Conservation (phyloP, 2,113 vertebrate species). For the Onychostruthus taczanowskii region DNA sequence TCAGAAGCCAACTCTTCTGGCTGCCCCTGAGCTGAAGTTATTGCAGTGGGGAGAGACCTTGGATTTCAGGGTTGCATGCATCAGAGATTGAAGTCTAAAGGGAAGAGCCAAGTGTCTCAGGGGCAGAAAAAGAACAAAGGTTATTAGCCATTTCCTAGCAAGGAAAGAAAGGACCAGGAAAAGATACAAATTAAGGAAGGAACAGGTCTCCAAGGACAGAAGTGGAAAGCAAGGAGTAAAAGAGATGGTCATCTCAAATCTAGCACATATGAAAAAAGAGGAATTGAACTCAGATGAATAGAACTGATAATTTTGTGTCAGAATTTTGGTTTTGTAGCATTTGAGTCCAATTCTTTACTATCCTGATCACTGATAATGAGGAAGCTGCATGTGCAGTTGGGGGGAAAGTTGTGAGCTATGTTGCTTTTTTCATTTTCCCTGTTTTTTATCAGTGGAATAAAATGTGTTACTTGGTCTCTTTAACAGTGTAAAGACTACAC, state of each 20-base stretch:
- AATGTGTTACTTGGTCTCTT: neutral
- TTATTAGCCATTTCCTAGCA: neutral
- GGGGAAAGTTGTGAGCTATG: rapidly evolving
- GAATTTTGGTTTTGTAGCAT: neutral
- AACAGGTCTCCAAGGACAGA: neutral
- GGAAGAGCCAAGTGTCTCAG: neutral
- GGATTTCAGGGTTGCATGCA: rapidly evolving
- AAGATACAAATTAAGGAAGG: neutral
- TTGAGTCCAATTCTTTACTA: neutral
- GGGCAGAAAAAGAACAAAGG: neutral
- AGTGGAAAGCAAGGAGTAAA: neutral
- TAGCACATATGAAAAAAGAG: neutral
- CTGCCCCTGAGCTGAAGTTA: neutral
- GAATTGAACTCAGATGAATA: neutral
- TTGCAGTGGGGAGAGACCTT: neutral
- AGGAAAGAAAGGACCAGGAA: neutral
- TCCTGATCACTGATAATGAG: neutral
- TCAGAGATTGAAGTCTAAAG: neutral
- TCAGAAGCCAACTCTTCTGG: neutral
- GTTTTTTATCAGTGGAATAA: neutral
- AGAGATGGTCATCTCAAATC: neutral
- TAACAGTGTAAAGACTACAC: neutral
- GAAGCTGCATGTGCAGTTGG: rapidly evolving
- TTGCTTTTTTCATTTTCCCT: neutral
- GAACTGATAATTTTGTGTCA: neutral